Percentiles rank a stretch among this genome's conserved stretches.
These are phyloP conservation scores for Phenganax stokvisi DNA, from an alignment of 92 coral and sea anemone species.

Conservation along the genomic window DNA sequence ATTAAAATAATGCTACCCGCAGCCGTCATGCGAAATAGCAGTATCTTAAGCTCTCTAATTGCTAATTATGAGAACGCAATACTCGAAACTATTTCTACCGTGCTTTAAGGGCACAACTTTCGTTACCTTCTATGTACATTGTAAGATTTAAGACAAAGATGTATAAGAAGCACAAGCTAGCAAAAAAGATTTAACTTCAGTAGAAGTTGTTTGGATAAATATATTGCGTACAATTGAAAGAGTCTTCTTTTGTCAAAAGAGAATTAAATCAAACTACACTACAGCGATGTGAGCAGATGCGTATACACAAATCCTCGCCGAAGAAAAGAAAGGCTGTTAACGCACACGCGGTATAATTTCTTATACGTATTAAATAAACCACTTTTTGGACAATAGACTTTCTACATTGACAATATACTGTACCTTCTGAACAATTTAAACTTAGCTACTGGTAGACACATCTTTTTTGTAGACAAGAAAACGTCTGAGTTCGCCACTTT, in stretches of 20 bases:
- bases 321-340: background rate
- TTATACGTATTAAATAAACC: background rate
- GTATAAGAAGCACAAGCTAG: too few species aligned
- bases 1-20: too few species aligned
- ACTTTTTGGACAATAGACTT: background rate
- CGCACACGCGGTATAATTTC: background rate
- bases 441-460: slow-evolving; percentile 24
- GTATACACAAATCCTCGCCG: background rate
- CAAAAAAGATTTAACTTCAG: too few species aligned
- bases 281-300: background rate
- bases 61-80: too few species aligned
- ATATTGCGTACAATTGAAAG: background rate
- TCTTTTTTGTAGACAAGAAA: background rate
- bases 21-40: too few species aligned
- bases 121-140: too few species aligned
- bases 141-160: too few species aligned
- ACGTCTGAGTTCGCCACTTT: background rate
- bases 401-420: background rate
- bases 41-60: too few species aligned
- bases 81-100: too few species aligned
- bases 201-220: background rate
- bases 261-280: background rate
- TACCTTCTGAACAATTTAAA: slow-evolving; percentile 28
- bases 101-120: too few species aligned
- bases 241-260: background rate